Evolutionary conservation across 2,797 vertebrate species (phyloP).

Genomic region (Phalanger gymnotis): DNA sequence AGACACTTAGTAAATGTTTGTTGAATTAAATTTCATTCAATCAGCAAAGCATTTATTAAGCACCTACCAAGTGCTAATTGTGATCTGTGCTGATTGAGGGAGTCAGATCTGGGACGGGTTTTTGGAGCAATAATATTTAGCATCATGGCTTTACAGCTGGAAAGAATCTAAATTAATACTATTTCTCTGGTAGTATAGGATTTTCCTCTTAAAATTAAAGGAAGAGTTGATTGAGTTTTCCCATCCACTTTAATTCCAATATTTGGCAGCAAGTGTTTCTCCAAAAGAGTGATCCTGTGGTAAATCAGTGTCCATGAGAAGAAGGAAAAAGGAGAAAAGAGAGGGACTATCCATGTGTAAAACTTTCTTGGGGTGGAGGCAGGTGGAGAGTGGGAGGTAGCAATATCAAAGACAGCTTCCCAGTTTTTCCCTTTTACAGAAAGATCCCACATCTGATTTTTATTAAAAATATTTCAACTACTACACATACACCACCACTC

Average conservation of each 20-base stretch:
- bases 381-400: background rate
- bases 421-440: background rate
- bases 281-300: background rate
- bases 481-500: background rate
- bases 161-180: background rate
- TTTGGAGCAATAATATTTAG: background rate
- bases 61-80: background rate
- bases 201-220: background rate
- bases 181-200: background rate
- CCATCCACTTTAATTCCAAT: background rate
- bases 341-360: background rate
- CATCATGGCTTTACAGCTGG: background rate
- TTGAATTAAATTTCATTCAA: slow-evolving; percentile 62
- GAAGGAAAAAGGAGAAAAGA: background rate
- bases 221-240: background rate
- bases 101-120: background rate
- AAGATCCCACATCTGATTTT: background rate
- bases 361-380: background rate
- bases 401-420: background rate
- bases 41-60: background rate
- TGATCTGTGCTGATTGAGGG: background rate
- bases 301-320: background rate
- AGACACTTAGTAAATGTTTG: slow-evolving; percentile 71
- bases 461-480: background rate
- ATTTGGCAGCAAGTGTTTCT: background rate